Evolutionary conservation across 23 tunicate genomes (phyloP), one percentile per base, ranked within the genome.

Genomic region (Aplidium turbinatum): DNA sequence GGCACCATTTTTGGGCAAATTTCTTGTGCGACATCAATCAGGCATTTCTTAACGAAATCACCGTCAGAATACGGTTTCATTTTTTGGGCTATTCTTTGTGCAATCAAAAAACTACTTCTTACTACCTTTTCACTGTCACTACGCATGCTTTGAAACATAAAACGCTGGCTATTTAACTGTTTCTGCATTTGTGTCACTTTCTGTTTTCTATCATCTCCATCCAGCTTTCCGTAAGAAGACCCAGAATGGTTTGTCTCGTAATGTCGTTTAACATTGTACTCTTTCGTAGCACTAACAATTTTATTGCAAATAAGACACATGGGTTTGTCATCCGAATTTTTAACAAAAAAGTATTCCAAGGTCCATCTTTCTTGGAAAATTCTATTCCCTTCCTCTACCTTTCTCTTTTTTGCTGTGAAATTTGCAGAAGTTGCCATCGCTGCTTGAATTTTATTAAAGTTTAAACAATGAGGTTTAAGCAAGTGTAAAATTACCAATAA

Each of bases 141-240:
- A 19, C 22, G 27, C 11, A 63, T 26, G 31, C 70, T 26, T 63
- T 24, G 47, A 63, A 63, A 47, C 50, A n/a, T n/a, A n/a, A n/a
- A n/a, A n/a, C n/a, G n/a, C n/a, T n/a, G n/a, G n/a, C 70, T 63
- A 26, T 25, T 63, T 63, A 63, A 63, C 31, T 63, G 16, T 63
- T 63, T 31, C 50, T 42, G 50, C 50, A 42, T 11, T 42, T 42
- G 50, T 16, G 50, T 42, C 50, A 42, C 50, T 42, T 63, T 63
- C 70, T 26, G 70, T 48, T 26, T 63, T 63, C 70, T 63, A 48
- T 63, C 20, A 63, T 63, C 50, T 63, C 70, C 70, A 27, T 63
- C 70, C 20, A 63, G 70, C 48, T 63, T 63, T 30, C 70, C 25
- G 22, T 56, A 22, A 56, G 20, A 19, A 56, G 21, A 7, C 9